A percentile compares a stretch with the other conserved stretches of the same genome.
These are phyloP conservation scores for Pristionchus entomophagus DNA, from an alignment of 2,888 invertebrate genomes.

Conservation along the genomic window DNA sequence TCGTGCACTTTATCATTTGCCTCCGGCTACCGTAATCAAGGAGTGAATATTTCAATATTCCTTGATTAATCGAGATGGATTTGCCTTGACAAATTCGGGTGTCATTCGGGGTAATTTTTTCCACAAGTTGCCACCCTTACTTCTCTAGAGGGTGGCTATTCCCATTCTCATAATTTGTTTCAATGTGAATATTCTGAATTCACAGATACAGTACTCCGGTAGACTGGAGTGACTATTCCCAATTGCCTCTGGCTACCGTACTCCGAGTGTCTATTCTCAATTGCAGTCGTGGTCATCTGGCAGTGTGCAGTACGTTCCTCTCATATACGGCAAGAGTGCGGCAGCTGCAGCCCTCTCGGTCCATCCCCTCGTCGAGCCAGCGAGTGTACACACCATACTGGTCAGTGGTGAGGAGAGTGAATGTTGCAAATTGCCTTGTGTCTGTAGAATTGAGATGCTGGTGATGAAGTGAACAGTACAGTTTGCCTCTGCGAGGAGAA, in stretches of 20 bases:
- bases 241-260: not conserved
- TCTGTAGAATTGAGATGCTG: too few species aligned
- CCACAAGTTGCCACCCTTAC: too few species aligned
- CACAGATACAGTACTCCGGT: not conserved
- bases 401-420: constrained; percentile 14
- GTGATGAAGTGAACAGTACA: too few species aligned
- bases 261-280: not conserved
- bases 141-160: too few species aligned
- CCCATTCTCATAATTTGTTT: too few species aligned
- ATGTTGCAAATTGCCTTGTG: not conserved
- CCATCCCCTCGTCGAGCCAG: constrained; percentile 37
- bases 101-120: not conserved
- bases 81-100: too few species aligned
- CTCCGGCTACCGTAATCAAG: too few species aligned
- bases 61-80: too few species aligned
- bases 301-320: constrained; percentile 42
- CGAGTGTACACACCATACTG: not conserved
- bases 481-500: too few species aligned
- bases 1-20: not conserved
- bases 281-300: constrained; percentile 47
- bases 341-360: constrained; percentile 37
- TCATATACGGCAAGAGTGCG: constrained; percentile 39
- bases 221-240: not conserved
- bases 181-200: too few species aligned
- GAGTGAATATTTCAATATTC: too few species aligned